These are phyloP conservation scores for Rhabditophanes sp. DNA, from an alignment of 2,888 invertebrate genomes.

Conservation along the genomic window DNA sequence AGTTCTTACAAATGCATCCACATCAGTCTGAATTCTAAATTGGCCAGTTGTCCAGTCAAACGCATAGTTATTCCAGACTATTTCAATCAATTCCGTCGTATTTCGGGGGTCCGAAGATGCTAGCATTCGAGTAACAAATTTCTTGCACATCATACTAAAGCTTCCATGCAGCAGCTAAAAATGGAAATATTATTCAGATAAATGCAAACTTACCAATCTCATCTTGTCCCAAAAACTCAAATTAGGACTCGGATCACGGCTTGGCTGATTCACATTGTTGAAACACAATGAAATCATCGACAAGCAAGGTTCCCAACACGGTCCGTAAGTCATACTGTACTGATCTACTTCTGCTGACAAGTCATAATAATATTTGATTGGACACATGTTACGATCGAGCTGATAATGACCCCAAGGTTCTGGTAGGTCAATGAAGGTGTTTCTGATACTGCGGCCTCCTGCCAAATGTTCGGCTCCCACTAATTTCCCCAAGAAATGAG, in stretches of 20 bases:
- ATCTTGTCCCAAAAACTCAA: constrained; percentile 95
- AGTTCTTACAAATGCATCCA: constrained; percentile 83
- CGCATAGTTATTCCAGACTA: constrained; percentile 78
- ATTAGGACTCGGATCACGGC: constrained; percentile 77
- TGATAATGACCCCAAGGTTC: constrained; percentile 65
- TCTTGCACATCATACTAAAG: constrained; percentile 67
- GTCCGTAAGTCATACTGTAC: constrained; percentile 83
- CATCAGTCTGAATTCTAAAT: constrained; percentile 61
- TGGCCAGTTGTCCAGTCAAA: constrained; percentile 80
- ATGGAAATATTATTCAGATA: constrained; percentile 45
- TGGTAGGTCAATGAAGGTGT: constrained; percentile 57
- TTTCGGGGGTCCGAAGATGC: constrained; percentile 94
- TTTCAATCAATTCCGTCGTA: constrained; percentile 90
- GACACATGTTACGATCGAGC: constrained; percentile 74
- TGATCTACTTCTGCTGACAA: constrained; percentile 53
- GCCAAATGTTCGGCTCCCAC: constrained; percentile 62
- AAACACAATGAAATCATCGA: constrained; percentile 49
- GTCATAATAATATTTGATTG: constrained; percentile 92
- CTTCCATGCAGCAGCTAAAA: constrained; percentile 79
- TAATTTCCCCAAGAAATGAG: constrained; percentile 73
- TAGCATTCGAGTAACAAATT: constrained; percentile 67
- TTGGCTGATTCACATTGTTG: constrained; percentile 50
- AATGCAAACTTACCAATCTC: constrained; percentile 10
- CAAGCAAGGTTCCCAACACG: constrained; percentile 95
- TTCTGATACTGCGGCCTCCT: constrained; percentile 24